Percentiles rank a stretch among this genome's conserved stretches.
phyloP scores from a whole-genome alignment of 1,140 invertebrate genomes.

The Trichonephila inaurata region DNA sequence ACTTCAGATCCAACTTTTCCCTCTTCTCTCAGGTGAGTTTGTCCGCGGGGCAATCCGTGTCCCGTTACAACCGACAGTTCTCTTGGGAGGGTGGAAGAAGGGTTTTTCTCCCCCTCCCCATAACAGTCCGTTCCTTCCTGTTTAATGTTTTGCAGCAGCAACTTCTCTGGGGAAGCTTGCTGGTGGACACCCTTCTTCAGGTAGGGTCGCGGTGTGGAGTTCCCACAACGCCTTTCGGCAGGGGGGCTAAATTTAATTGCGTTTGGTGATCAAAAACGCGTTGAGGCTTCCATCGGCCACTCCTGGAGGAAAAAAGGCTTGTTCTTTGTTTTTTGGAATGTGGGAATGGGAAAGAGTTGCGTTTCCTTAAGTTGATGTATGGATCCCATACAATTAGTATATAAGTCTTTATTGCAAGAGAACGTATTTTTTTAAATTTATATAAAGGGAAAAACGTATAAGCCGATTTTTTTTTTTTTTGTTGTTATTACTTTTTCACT shows the following conservation, averaged over 20 bases:
- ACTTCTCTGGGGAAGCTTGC: slow-evolving; percentile 18
- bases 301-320: not conserved
- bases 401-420: not conserved
- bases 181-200: not conserved
- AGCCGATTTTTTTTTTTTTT: no score
- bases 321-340: not conserved
- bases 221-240: slow-evolving; percentile 4
- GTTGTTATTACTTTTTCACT: no score
- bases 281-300: not conserved
- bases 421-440: no score
- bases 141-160: not conserved
- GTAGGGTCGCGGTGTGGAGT: not conserved
- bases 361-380: not conserved
- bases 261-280: not conserved
- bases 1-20: not conserved
- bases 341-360: not conserved
- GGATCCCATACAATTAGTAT: not conserved
- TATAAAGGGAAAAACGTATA: no score
- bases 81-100: not conserved
- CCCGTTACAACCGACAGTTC: not conserved
- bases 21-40: not conserved
- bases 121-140: slow-evolving; percentile 1
- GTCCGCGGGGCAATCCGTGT: not conserved
- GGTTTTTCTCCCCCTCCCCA: not conserved
- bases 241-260: slow-evolving; percentile 46